phyloP scores from a whole-genome alignment of 1,140 invertebrate species.

The Sitophilus oryzae region DNA sequence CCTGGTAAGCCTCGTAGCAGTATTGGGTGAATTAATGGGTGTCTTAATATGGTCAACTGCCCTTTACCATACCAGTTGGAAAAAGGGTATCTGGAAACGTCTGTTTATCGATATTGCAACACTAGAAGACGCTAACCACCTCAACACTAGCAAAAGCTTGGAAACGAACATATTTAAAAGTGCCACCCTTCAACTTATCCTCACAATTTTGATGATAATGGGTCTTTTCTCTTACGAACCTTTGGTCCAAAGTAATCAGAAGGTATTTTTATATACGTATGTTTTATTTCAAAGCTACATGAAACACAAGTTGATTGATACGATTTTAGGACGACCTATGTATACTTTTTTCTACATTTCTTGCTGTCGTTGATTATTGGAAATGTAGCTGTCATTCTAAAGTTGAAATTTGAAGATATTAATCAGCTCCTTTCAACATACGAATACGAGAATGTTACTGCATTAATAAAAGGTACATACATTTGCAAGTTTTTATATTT shows the following conservation, averaged over 20 bases:
- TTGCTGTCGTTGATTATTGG: slow-evolving; percentile 16
- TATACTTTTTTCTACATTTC: slow-evolving; percentile 22
- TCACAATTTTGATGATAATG: slow-evolving; percentile 3
- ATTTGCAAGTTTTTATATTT: too few relatives aligned
- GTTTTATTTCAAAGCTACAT: neutral
- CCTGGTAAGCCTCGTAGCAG: slow-evolving; percentile 9
- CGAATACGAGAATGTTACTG: slow-evolving; percentile 3
- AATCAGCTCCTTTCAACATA: slow-evolving; percentile 4
- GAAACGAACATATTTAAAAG: slow-evolving; percentile 10
- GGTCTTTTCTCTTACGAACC: slow-evolving; percentile 8
- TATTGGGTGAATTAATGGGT: slow-evolving; percentile 16
- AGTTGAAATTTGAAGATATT: slow-evolving; percentile 18
- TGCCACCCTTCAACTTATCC: slow-evolving; percentile 9
- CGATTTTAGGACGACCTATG: slow-evolving; percentile 12
- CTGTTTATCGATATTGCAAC: slow-evolving; percentile 6
- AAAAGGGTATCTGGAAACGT: slow-evolving; percentile 9
- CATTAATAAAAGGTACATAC: slow-evolving; percentile 14
- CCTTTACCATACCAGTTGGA: slow-evolving; percentile 14
- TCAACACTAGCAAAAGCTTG: slow-evolving; percentile 1
- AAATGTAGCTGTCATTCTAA: slow-evolving; percentile 17
- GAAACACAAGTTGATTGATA: neutral
- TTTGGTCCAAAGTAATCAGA: neutral
- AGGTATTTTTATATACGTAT: slow-evolving; percentile 16
- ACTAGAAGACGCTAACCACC: slow-evolving; percentile 1
- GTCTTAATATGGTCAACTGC: slow-evolving; percentile 14